Conservation (phyloP, 2,797 vertebrate species). For the Carduelis carduelis region DNA sequence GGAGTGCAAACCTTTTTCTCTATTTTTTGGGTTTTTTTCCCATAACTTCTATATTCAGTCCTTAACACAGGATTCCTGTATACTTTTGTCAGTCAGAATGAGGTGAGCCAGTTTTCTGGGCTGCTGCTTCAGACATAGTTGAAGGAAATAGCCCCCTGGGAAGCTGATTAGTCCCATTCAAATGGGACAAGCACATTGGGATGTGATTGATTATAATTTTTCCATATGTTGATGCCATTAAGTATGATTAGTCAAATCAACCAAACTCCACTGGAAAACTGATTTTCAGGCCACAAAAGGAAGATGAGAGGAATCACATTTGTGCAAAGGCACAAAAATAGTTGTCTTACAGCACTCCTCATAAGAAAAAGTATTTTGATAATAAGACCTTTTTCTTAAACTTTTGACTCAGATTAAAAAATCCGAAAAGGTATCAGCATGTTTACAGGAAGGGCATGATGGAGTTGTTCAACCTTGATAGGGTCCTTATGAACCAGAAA, state of each 20-base stretch:
- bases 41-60: not conserved
- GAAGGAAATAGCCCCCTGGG: fast-evolving
- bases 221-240: not conserved
- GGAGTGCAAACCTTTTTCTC: not conserved
- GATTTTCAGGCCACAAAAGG: not conserved
- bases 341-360: not conserved
- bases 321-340: not conserved
- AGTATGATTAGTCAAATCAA: not conserved
- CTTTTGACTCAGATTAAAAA: not conserved
- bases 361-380: not conserved
- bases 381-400: not conserved
- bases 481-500: not conserved
- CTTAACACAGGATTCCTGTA: not conserved
- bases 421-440: not conserved
- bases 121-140: not conserved
- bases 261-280: not conserved
- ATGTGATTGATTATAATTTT: fast-evolving
- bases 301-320: not conserved
- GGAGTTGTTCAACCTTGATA: not conserved
- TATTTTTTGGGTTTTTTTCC: not conserved
- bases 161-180: not conserved
- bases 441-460: not conserved
- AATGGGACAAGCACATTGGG: not conserved
- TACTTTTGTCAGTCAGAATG: not conserved
- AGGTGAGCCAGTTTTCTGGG: not conserved